Percentiles rank a stretch among this genome's conserved stretches.
Conservation (phyloP, 2,797 vertebrate genomes). For the Sebastes hubbsi region DNA sequence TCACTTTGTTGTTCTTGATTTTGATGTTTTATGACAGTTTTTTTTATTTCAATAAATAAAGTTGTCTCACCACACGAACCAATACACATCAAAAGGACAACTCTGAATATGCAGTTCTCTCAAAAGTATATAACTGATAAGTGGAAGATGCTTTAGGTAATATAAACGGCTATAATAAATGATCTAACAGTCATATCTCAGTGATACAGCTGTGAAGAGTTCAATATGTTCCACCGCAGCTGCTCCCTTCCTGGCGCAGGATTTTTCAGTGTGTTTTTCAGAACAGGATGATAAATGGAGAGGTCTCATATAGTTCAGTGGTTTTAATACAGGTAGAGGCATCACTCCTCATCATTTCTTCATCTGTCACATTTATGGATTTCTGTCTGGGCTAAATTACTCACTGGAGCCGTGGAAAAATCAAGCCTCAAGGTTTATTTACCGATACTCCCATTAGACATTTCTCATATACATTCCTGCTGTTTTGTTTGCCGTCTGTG, state of each 20-base stretch:
- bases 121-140: neutral
- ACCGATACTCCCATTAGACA: conserved; percentile 57
- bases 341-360: conserved; percentile 72
- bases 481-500: conserved; percentile 48
- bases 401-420: conserved; percentile 48
- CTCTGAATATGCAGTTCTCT: neutral
- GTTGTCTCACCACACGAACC: neutral
- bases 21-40: neutral
- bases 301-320: conserved; percentile 35
- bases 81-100: neutral
- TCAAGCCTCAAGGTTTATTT: conserved; percentile 68
- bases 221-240: neutral
- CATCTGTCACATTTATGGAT: conserved; percentile 76
- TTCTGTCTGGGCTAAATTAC: conserved; percentile 69
- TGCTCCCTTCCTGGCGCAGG: neutral
- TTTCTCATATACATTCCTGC: conserved; percentile 60
- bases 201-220: neutral
- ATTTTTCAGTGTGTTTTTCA: conserved; percentile 16
- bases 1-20: neutral
- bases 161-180: neutral
- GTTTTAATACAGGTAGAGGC: conserved; percentile 67
- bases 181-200: neutral
- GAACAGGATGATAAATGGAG: conserved; percentile 46
- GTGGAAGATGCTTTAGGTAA: neutral
- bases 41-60: neutral